These are phyloP conservation scores for Daubentonia madagascariensis DNA, from an alignment of 2,113 vertebrate species.

Conservation along the genomic window DNA sequence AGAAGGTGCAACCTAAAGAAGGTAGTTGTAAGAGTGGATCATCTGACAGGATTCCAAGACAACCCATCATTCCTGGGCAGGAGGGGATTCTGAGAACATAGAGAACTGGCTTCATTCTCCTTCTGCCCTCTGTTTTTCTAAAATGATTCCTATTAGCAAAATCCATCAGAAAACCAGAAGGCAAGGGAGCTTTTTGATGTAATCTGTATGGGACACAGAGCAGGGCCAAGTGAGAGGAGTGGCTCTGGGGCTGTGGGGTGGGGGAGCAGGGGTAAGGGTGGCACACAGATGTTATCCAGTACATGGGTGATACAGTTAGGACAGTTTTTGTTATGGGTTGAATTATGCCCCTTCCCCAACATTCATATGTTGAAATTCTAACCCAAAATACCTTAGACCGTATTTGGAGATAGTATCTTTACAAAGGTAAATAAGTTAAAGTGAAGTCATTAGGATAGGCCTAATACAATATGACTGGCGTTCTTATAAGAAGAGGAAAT, in stretches of 20 bases:
- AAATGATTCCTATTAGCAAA: not conserved
- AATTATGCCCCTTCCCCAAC: not conserved
- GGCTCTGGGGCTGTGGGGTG: not conserved
- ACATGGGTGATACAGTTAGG: not conserved
- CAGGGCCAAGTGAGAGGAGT: not conserved
- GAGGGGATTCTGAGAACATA: not conserved
- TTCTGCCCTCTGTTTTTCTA: not conserved
- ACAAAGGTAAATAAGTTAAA: not conserved
- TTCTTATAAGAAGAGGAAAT: not conserved
- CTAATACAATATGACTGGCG: not conserved
- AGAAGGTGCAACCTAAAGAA: not conserved
- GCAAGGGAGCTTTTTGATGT: not conserved
- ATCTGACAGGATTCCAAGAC: not conserved
- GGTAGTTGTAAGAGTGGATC: not conserved
- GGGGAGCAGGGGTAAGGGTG: not conserved
- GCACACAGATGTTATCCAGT: too few relatives aligned
- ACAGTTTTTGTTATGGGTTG: not conserved
- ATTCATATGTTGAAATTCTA: not conserved
- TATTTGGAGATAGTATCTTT: not conserved
- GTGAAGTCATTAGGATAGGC: not conserved
- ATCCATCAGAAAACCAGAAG: not conserved
- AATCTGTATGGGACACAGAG: not conserved
- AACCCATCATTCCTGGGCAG: not conserved
- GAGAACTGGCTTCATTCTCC: not conserved
- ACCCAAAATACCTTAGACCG: not conserved